These are phyloP conservation scores for Vimba vimba DNA, from an alignment of 2,113 vertebrate genomes.

Conservation along the genomic window DNA sequence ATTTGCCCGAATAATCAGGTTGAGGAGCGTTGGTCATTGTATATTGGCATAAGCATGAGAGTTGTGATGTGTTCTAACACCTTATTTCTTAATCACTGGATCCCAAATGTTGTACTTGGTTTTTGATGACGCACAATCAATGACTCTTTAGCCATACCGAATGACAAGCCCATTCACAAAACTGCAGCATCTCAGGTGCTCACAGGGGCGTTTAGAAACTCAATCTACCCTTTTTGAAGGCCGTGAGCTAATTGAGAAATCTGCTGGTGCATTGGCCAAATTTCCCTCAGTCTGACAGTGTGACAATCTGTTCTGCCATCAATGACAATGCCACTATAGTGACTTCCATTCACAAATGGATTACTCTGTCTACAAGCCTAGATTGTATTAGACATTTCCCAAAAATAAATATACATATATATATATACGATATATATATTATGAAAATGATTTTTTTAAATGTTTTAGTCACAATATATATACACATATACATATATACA, in stretches of 20 bases:
- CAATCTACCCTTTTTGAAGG: slow-evolving; percentile 34
- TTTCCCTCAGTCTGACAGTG: slow-evolving; percentile 43
- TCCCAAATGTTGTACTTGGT: slow-evolving; percentile 22
- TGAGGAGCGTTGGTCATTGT: not conserved
- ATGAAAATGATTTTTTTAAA: too few species aligned
- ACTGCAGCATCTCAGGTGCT: not conserved
- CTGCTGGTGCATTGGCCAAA: slow-evolving; percentile 39
- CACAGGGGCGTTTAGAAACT: slow-evolving; percentile 24
- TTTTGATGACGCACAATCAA: slow-evolving; percentile 25
- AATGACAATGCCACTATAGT: slow-evolving; percentile 9
- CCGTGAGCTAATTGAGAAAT: slow-evolving; percentile 43
- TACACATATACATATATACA: too few species aligned
- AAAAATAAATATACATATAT: not conserved
- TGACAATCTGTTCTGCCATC: slow-evolving; percentile 36
- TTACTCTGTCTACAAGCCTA: not conserved
- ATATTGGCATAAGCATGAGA: not conserved
- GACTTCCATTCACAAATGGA: slow-evolving; percentile 19
- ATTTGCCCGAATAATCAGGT: slow-evolving; percentile 16
- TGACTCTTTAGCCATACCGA: slow-evolving; percentile 19
- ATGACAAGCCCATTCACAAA: slow-evolving; percentile 45
- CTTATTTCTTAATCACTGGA: slow-evolving; percentile 3
- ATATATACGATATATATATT: too few species aligned
- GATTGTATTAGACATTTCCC: not conserved
- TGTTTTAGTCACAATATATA: too few species aligned
- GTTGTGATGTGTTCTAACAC: not conserved